phyloP scores from a whole-genome alignment of 2,797 vertebrate genomes.

The Halcyon badia region DNA sequence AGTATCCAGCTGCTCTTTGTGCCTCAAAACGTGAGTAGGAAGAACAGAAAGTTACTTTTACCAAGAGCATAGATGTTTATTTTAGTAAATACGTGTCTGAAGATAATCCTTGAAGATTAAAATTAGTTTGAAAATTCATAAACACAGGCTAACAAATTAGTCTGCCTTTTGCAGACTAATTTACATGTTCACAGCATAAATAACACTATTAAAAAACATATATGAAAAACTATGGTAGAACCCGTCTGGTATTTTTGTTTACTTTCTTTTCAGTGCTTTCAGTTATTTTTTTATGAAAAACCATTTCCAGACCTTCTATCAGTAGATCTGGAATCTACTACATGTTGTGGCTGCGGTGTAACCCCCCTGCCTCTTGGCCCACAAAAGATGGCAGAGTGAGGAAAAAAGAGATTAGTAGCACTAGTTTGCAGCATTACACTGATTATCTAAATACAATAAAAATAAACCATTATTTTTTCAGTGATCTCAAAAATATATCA shows the following conservation, averaged over 20 bases:
- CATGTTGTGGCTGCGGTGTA: background rate
- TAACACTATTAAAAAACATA: background rate
- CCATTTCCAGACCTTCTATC: background rate
- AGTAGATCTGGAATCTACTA: background rate
- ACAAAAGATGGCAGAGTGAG: accelerated
- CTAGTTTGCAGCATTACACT: background rate
- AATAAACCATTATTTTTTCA: background rate
- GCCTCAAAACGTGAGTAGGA: background rate
- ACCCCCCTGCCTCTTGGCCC: accelerated
- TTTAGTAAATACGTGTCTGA: background rate
- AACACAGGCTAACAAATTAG: background rate
- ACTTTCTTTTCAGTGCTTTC: background rate
- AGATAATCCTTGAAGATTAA: background rate
- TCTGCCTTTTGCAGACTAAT: background rate
- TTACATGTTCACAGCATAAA: background rate
- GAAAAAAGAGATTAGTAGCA: background rate
- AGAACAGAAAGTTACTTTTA: background rate
- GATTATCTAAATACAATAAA: background rate
- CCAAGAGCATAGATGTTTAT: background rate
- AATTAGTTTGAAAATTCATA: background rate
- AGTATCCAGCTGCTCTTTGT: background rate
- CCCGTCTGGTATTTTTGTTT: background rate
- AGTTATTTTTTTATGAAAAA: background rate
- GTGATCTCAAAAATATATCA: background rate
- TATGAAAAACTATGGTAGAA: background rate